phyloP scores from a whole-genome alignment of 2,797 vertebrate species.

The Malurus leucopterus region DNA sequence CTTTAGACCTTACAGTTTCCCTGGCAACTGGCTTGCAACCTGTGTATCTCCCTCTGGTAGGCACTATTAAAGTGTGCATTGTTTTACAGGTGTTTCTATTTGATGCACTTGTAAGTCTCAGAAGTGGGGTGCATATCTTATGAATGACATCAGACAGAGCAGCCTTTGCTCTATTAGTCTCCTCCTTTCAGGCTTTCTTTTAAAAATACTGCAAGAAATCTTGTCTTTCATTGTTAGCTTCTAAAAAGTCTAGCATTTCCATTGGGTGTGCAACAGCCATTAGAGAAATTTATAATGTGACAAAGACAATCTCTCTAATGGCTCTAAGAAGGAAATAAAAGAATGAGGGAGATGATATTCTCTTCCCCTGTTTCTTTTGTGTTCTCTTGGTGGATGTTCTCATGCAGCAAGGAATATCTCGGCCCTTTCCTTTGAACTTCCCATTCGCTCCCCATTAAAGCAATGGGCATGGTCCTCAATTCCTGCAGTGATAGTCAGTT shows the following conservation, averaged over 20 bases:
- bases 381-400: not conserved
- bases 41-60: not conserved
- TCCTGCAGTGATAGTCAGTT: not conserved
- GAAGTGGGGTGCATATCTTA: not conserved
- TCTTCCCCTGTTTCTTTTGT: not conserved
- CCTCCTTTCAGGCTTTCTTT: not conserved
- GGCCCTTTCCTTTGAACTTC: not conserved
- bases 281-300: not conserved
- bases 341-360: not conserved
- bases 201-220: not conserved
- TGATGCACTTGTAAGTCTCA: not conserved
- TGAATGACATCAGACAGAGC: not conserved
- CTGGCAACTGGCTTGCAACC: not conserved
- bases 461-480: not conserved
- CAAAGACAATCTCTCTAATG: not conserved
- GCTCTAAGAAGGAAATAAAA: not conserved
- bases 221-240: not conserved
- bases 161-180: not conserved
- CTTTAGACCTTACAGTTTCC: not conserved
- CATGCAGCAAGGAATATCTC: not conserved
- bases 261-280: not conserved
- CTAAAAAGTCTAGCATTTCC: not conserved
- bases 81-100: slow-evolving; percentile 5
- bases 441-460: not conserved
- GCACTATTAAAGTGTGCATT: not conserved